A percentile compares a stretch with the other conserved stretches of the same genome.
These are phyloP conservation scores for Lucinisca nassula DNA, from an alignment of 2,888 invertebrate species.

Conservation along the genomic window DNA sequence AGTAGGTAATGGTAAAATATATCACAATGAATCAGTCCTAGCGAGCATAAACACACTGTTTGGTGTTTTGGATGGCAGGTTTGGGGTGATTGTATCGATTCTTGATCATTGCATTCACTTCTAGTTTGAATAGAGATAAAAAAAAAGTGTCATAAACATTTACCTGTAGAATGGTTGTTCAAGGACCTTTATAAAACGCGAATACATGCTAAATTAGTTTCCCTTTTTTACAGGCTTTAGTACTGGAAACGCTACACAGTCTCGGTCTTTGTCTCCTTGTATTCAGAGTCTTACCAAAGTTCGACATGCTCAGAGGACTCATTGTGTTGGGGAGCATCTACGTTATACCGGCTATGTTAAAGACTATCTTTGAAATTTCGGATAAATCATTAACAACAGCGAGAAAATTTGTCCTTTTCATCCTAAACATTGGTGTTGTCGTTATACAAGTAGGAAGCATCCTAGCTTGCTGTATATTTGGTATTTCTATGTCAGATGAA, in stretches of 20 bases:
- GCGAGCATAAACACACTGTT: too few species aligned
- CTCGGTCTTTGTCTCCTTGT: slow-evolving; percentile 85
- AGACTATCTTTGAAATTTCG: slow-evolving; percentile 65
- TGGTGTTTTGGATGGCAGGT: too few species aligned
- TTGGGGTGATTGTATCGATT: too few species aligned
- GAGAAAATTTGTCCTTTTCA: slow-evolving; percentile 66
- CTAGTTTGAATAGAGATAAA: too few species aligned
- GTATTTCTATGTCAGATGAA: slow-evolving; percentile 62
- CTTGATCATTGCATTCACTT: too few species aligned
- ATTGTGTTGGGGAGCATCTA: slow-evolving; percentile 81
- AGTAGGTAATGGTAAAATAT: too few species aligned
- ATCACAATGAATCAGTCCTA: too few species aligned
- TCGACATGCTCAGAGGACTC: slow-evolving; percentile 83
- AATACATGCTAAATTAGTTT: too few species aligned
- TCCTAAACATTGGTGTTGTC: slow-evolving; percentile 73
- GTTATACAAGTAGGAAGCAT: slow-evolving; percentile 77
- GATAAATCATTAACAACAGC: slow-evolving; percentile 57
- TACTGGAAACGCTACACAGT: slow-evolving; percentile 82
- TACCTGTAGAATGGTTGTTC: too few species aligned
- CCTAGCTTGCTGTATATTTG: slow-evolving; percentile 66
- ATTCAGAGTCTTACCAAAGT: slow-evolving; percentile 84
- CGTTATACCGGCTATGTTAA: slow-evolving; percentile 79
- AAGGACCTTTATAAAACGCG: too few species aligned
- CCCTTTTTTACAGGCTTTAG: slow-evolving; percentile 74
- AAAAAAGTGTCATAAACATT: too few species aligned